Evolutionary conservation across 2,797 vertebrate genomes (phyloP).

Genomic region (Protosalanx chinensis): DNA sequence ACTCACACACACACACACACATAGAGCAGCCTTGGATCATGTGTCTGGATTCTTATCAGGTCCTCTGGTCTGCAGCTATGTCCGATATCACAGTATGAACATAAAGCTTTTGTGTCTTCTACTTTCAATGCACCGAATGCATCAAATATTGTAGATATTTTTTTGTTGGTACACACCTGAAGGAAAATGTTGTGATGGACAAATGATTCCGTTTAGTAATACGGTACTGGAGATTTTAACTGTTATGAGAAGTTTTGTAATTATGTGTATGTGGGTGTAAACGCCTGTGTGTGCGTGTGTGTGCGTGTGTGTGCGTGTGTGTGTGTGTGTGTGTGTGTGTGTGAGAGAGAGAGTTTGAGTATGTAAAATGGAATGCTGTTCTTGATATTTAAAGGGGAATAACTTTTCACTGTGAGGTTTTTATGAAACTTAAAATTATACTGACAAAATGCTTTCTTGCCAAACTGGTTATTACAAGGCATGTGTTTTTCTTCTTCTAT

Average conservation of each 20-base stretch:
- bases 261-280: conserved; percentile 10
- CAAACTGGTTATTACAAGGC: conserved; percentile 68
- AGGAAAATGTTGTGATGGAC: conserved; percentile 52
- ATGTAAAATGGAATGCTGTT: conserved; percentile 49
- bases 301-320: conserved; percentile 32
- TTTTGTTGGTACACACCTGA: conserved; percentile 54
- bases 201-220: conserved; percentile 46
- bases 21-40: conserved; percentile 46
- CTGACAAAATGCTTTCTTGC: conserved; percentile 64
- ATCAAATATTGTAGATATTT: conserved; percentile 40
- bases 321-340: conserved; percentile 25
- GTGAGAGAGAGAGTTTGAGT: conserved; percentile 5
- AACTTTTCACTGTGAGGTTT: conserved; percentile 80
- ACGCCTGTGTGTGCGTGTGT: conserved; percentile 1
- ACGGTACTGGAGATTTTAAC: conserved; percentile 54
- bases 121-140: conserved; percentile 36
- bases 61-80: conserved; percentile 49
- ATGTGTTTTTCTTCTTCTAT: conserved; percentile 54
- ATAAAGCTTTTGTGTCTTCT: conserved; percentile 40
- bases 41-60: conserved; percentile 60
- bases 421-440: conserved; percentile 61
- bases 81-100: conserved; percentile 37
- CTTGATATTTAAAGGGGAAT: conserved; percentile 66
- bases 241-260: conserved; percentile 46
- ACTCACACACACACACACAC: conserved; percentile 1